phyloP scores from a whole-genome alignment of 2,797 vertebrate species.

The Acipenser ruthenus region DNA sequence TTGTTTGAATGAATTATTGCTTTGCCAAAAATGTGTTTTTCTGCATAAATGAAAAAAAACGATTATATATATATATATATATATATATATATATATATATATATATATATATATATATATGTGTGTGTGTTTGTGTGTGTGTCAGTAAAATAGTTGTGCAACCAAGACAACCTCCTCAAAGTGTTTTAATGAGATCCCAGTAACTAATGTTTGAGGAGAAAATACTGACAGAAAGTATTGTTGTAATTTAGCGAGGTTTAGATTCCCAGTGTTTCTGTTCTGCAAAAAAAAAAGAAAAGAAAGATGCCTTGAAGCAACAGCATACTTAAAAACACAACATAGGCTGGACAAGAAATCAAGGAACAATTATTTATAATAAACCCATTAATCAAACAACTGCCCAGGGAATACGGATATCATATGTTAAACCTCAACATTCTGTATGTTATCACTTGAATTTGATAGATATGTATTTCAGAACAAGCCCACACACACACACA shows the following conservation, averaged over 20 bases:
- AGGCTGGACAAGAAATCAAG: constrained; percentile 34
- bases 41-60: too few relatives aligned
- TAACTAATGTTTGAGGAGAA: too few relatives aligned
- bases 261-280: not conserved
- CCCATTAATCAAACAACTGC: constrained; percentile 42
- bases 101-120: too few relatives aligned
- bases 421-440: constrained; percentile 23
- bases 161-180: too few relatives aligned
- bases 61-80: too few relatives aligned
- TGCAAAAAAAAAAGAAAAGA: not conserved
- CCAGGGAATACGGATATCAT: constrained; percentile 44
- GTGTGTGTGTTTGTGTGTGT: too few relatives aligned
- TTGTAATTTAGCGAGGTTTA: not conserved
- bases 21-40: too few relatives aligned
- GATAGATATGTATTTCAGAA: constrained; percentile 56
- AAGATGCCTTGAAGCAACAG: not conserved
- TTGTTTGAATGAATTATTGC: not conserved
- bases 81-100: too few relatives aligned
- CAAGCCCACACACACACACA: constrained; percentile 48
- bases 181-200: too few relatives aligned
- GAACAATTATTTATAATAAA: constrained; percentile 41
- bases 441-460: constrained; percentile 45
- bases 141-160: too few relatives aligned
- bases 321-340: constrained; percentile 10
- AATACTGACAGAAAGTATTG: not conserved